A percentile compares a stretch with the other conserved stretches of the same genome.
phyloP scores from a whole-genome alignment of 1,140 invertebrate species.

The Teleopsis dalmanni region DNA sequence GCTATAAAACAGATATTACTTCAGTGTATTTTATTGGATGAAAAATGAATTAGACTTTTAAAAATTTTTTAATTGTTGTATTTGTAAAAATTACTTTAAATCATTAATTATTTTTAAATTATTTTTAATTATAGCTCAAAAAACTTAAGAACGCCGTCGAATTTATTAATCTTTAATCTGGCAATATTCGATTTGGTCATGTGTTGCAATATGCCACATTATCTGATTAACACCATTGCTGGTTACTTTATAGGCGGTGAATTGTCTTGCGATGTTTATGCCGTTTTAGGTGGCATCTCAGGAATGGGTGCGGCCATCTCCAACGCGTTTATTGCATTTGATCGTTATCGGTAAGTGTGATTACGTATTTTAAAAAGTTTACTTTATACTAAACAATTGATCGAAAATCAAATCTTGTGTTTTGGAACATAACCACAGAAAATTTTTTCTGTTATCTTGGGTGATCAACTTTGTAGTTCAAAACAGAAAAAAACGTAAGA shows the following conservation, averaged over 20 bases:
- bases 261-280: conserved; percentile 63
- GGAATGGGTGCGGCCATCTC: conserved; percentile 66
- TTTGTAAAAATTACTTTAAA: too few species aligned
- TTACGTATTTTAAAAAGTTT: background rate
- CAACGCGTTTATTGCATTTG: conserved; percentile 67
- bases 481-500: too few species aligned
- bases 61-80: too few species aligned
- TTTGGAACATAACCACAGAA: too few species aligned
- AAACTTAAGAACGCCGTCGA: conserved; percentile 65
- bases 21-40: too few species aligned
- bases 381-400: too few species aligned
- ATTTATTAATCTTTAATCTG: conserved; percentile 71
- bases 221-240: conserved; percentile 56
- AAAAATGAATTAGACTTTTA: too few species aligned
- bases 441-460: too few species aligned
- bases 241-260: conserved; percentile 58
- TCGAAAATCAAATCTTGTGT: too few species aligned
- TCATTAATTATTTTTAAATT: conserved; percentile 10
- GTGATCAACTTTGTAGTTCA: too few species aligned
- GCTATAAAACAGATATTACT: too few species aligned
- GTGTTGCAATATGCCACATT: conserved; percentile 66
- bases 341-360: conserved; percentile 52
- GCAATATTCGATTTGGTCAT: conserved; percentile 69
- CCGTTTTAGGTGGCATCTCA: conserved; percentile 56
- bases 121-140: conserved; percentile 52